phyloP scores from a whole-genome alignment of 2,113 vertebrate species.

The Grammomys dolichurus region DNA sequence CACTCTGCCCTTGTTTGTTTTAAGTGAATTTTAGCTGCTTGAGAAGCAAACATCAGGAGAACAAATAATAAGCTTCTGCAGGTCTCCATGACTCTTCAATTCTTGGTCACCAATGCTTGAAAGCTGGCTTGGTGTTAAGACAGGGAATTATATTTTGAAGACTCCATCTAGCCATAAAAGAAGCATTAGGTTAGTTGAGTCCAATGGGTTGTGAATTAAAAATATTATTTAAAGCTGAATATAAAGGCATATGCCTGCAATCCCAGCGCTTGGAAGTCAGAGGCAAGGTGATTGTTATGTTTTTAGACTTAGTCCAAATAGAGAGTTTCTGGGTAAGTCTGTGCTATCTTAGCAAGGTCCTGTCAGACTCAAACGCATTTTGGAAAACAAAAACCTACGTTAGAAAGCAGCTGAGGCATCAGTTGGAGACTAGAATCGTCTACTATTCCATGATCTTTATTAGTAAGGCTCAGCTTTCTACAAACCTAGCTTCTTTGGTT shows the following conservation, averaged over 20 bases:
- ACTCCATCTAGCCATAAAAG: not conserved
- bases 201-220: not conserved
- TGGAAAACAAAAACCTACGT: not conserved
- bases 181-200: not conserved
- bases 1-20: not conserved
- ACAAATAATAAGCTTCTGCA: not conserved
- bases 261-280: not conserved
- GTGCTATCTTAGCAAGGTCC: not conserved
- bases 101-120: not conserved
- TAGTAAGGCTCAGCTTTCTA: not conserved
- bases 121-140: slow-evolving; percentile 1
- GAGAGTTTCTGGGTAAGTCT: not conserved
- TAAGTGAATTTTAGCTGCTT: not conserved
- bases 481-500: slow-evolving; percentile 17
- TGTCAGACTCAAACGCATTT: not conserved
- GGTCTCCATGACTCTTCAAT: not conserved
- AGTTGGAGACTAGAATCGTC: not conserved
- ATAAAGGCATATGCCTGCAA: not conserved
- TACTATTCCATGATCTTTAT: not conserved
- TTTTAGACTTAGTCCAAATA: not conserved
- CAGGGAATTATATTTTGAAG: not conserved
- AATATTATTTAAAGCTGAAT: not conserved
- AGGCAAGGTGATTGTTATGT: not conserved
- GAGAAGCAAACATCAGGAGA: not conserved
- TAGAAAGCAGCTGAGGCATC: not conserved